phyloP scores from a whole-genome alignment of 2,113 vertebrate genomes.

The Saguinus midas region DNA sequence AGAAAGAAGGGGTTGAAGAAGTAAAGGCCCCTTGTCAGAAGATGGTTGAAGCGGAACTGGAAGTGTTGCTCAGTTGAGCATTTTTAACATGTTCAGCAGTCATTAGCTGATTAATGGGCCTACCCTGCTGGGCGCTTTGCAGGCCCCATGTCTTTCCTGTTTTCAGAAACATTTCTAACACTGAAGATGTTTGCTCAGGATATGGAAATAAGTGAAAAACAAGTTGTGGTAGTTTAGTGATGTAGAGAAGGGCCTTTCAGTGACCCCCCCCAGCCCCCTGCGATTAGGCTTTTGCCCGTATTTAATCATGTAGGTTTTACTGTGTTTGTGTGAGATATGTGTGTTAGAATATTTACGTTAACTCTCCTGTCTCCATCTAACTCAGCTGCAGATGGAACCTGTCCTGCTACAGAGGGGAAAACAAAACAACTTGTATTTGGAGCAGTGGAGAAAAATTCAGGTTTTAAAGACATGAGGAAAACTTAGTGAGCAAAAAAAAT shows the following conservation, averaged over 20 bases:
- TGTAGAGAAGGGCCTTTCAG: not conserved
- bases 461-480: conserved; percentile 14
- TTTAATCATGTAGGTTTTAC: conserved; percentile 46
- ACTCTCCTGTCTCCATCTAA: not conserved
- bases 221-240: not conserved
- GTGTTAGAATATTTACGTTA: not conserved
- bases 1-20: not conserved
- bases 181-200: not conserved
- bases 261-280: not conserved
- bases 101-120: not conserved
- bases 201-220: not conserved
- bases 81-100: not conserved
- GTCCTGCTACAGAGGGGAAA: not conserved
- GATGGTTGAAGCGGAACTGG: not conserved
- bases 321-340: not conserved
- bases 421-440: not conserved
- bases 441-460: not conserved
- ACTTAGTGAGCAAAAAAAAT: not conserved
- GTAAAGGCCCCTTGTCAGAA: not conserved
- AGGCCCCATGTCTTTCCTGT: not conserved
- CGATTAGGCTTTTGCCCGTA: not conserved
- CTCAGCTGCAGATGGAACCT: not conserved
- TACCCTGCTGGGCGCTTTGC: not conserved
- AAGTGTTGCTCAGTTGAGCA: not conserved
- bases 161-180: not conserved